phyloP scores from a whole-genome alignment of 2,888 invertebrate species.

The Pseudococcus viburni region DNA sequence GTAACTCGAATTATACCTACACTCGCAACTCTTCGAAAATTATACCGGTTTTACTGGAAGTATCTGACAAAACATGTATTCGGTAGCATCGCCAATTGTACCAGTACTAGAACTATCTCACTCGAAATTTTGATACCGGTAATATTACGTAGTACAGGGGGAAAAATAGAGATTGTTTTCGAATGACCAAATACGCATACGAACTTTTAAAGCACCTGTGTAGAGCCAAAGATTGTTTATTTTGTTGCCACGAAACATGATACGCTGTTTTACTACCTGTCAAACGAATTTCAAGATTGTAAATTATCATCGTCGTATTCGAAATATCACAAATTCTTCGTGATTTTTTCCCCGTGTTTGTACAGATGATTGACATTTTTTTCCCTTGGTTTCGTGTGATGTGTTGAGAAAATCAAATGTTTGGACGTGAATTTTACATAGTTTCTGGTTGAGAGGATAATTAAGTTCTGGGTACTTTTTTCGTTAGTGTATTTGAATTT shows the following conservation, averaged over 20 bases:
- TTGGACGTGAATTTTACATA: too few species aligned
- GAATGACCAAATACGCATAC: neutral
- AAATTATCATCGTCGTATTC: neutral
- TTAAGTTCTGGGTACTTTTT: too few species aligned
- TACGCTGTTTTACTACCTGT: neutral
- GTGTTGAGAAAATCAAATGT: too few species aligned
- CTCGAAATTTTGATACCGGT: constrained; percentile 10
- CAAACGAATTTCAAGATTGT: neutral
- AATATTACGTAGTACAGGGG: neutral
- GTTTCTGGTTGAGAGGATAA: too few species aligned
- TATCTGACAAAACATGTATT: constrained; percentile 16
- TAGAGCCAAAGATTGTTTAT: constrained; percentile 7
- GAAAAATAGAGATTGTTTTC: neutral
- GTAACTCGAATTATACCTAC: constrained; percentile 32
- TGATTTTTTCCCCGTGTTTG: neutral
- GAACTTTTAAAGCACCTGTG: constrained; percentile 26
- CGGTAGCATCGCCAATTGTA: neutral
- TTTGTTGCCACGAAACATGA: constrained; percentile 30
- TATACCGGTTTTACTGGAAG: constrained; percentile 51
- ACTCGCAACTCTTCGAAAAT: constrained; percentile 30
- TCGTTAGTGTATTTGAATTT: too few species aligned
- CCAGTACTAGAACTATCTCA: neutral
- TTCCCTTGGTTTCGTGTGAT: too few species aligned
- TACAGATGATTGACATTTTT: neutral
- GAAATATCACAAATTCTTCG: constrained; percentile 7